A percentile compares a stretch with the other conserved stretches of the same genome.
These are phyloP conservation scores for Poecilobothrus nobilitatus DNA, from an alignment of 2,888 invertebrate genomes.

Conservation along the genomic window DNA sequence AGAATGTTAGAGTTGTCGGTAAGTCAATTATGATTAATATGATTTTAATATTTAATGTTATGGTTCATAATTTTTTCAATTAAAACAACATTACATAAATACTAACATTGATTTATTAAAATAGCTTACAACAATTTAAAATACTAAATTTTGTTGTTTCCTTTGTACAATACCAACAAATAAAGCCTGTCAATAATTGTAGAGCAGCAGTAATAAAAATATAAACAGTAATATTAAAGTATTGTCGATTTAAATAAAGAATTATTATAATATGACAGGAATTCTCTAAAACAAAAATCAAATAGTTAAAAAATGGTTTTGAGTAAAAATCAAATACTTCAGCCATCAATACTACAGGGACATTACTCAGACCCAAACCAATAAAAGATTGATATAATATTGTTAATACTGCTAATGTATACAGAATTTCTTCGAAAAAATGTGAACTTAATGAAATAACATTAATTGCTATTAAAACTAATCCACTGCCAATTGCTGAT, in stretches of 20 bases:
- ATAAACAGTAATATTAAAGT: background rate
- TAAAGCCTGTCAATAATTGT: background rate
- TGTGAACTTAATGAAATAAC: background rate
- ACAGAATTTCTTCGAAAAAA: background rate
- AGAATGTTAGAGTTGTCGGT: conserved; percentile 70
- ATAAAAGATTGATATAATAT: conserved; percentile 14
- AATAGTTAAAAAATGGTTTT: conserved; percentile 8
- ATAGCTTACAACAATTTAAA: background rate
- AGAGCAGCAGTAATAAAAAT: background rate
- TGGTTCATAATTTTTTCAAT: background rate
- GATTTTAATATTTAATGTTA: too few species aligned
- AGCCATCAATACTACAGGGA: background rate
- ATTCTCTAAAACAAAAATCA: conserved; percentile 1
- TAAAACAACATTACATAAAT: background rate
- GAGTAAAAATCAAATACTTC: conserved; percentile 10
- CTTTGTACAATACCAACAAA: background rate
- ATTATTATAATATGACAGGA: conserved; percentile 4
- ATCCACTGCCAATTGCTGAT: background rate
- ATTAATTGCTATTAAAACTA: background rate
- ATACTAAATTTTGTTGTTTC: background rate
- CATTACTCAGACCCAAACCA: conserved; percentile 9
- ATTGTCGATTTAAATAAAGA: background rate
- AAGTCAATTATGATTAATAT: conserved; percentile 19
- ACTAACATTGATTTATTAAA: background rate
- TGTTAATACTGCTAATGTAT: background rate